A percentile compares a stretch with the other conserved stretches of the same genome.
phyloP scores from a whole-genome alignment of 2,888 invertebrate species.

The Rhamnusium bicolor region DNA sequence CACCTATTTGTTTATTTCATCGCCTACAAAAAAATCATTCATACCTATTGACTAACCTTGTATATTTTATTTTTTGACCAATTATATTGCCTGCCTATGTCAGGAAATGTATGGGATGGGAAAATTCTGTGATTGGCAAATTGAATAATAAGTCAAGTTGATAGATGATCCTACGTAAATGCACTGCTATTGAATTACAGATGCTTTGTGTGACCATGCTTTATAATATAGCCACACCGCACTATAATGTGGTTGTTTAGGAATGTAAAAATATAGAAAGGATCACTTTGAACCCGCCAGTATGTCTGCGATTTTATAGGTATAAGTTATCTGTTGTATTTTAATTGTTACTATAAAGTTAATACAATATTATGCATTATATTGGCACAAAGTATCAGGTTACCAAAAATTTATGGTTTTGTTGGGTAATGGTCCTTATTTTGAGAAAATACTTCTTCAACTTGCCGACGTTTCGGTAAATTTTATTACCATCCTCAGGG shows the following conservation, averaged over 20 bases:
- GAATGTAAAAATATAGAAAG: conserved; percentile 13
- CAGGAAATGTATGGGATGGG: neutral
- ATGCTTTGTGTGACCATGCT: conserved; percentile 1
- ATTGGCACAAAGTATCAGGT: neutral
- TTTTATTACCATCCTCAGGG: too few relatives aligned
- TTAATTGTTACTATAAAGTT: conserved; percentile 6
- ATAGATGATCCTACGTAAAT: conserved; percentile 23
- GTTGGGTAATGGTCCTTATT: too few relatives aligned
- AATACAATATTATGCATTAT: neutral
- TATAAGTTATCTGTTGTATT: neutral
- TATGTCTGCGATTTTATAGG: neutral
- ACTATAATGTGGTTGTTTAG: neutral
- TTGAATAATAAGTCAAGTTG: conserved; percentile 26
- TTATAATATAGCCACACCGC: conserved; percentile 5
- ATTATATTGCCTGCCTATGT: neutral
- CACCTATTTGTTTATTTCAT: too few relatives aligned
- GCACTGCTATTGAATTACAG: conserved; percentile 20
- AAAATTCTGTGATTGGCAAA: conserved; percentile 20
- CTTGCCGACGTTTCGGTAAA: too few relatives aligned
- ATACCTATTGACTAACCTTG: too few relatives aligned
- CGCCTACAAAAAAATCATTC: too few relatives aligned
- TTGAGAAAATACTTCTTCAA: too few relatives aligned
- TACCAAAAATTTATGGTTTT: neutral
- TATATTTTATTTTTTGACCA: too few relatives aligned
- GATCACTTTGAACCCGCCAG: neutral